Base-by-base conservation (phyloP, 2,113 vertebrate genomes). In the Alligator mississippiensis region DNA sequence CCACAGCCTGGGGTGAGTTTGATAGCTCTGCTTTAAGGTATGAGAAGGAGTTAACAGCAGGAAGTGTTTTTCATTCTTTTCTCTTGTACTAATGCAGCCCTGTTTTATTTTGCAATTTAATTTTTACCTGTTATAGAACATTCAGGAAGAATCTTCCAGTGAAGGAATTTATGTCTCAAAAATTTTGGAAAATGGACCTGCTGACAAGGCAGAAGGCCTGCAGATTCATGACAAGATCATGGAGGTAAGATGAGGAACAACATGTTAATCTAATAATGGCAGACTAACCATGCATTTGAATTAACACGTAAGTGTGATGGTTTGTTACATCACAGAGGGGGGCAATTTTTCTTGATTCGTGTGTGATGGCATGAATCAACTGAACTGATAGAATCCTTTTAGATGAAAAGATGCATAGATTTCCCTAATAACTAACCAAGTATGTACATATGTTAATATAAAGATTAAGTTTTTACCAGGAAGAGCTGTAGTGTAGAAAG, bases 101-200 rank as follows among this genome's bases (percentile, higher is more conserved):
- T 86, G 87, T 83, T 84, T 93, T 70, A 82, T 91, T 91, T 62
- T 94, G 59, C 64, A 93, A 77, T 66, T 97, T 91, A 5, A 27
- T 2, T 90, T 1, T 93, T 12, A 4, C 74, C 76, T 91, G 89
- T 34, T 88, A 66, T 90, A 98, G 97, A 95, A 92, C 76, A 95
- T 95, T 80, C 96, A 96, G 70, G 92, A 98, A 61, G 96, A 97
- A 95, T 96, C 95, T 64, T 83, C 78, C 66, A 68, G 94, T 59
- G 96, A 97, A 92, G 98, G 97, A 95, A 98, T 98, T 95, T 98
- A 97, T 81, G 97, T 98, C 85, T 98, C 98, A 84, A 98, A 97
- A 96, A 97, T 98, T 95, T 92, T 98, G 95, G 96, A 98, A 96
- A 97, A 98, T 82, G 98, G 98, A 91, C 97, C 98, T 85, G 97